Base-by-base conservation (phyloP, 64 coral and sea anemone species). In the Actinia tenebrosa region DNA sequence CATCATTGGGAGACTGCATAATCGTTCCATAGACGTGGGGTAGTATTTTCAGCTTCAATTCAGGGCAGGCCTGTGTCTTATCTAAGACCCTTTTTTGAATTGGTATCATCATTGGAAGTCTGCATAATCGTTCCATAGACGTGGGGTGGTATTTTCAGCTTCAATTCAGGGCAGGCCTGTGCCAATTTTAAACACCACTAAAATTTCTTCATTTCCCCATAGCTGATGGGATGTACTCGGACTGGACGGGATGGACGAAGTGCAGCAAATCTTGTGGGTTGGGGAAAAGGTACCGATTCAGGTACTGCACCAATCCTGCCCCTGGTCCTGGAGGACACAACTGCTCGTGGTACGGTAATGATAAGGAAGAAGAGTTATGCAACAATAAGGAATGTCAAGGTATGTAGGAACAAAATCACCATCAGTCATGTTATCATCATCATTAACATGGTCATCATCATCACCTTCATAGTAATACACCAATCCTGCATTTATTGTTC, bases 321-420 rank as follows among this genome's bases (percentile, higher is more conserved):
- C 87, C 91, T 16, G 72, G 43, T 15, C 87, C 87, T 78, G 94
- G 94, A 37, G 94, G 94, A 0, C 94, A 87, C n/a, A 90, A 93
- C 68, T 96, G 94, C 71, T 96, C 94, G 30, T 96, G 94, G 94
- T 87, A 92, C 50, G 94, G 94, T 5, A 83, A 60, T 45, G 88
- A 90, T 20, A 91, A 89, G 19, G 94, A 96, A 75, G 88, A 89
- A 10, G 66, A 87, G 2, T 84, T 58, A 13, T 96, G 94, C n/a
- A 96, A 96, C 53, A 87, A 93, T 10, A 86, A 86, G 53, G 59
- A 84, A 43, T 96, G 94, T 26, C 85, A 93, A 85, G 94, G 94
- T 96, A 87, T 64, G 55, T 30, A 61, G 25, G 10, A 37, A 7
- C 60, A 75, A 75, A 1, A 66, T 7, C 23, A 66, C 1, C 22